phyloP scores from a whole-genome alignment of 2,888 invertebrate genomes.

The Rutpela maculata region DNA sequence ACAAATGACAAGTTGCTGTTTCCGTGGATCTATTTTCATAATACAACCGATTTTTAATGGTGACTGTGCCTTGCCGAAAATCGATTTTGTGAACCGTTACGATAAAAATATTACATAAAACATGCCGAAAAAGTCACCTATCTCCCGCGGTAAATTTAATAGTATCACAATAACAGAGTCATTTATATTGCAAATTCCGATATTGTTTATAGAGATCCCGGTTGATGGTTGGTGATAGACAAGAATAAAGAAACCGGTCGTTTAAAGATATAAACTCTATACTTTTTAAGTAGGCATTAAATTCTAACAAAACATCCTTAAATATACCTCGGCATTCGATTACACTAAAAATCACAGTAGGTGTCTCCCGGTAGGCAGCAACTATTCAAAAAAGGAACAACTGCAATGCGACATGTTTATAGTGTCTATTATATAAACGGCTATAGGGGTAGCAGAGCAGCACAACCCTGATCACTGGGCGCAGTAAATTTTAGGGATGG shows the following conservation, averaged over 20 bases:
- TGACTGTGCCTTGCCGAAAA: too few relatives aligned
- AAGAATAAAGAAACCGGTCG: not conserved
- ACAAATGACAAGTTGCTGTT: too few relatives aligned
- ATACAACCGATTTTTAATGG: too few relatives aligned
- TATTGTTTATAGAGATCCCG: too few relatives aligned
- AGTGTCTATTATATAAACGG: conserved; percentile 15
- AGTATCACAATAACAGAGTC: too few relatives aligned
- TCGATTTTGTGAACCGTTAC: too few relatives aligned
- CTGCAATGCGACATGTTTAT: conserved; percentile 43
- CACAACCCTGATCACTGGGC: conserved; percentile 32
- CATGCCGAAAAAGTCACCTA: too few relatives aligned
- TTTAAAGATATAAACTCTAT: not conserved
- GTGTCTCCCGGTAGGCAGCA: conserved; percentile 12
- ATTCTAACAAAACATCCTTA: not conserved
- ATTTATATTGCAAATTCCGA: too few relatives aligned
- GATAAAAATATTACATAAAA: too few relatives aligned
- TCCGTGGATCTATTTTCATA: too few relatives aligned
- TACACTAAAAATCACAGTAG: conserved; percentile 36
- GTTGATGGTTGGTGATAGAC: too few relatives aligned
- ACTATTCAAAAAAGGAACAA: conserved; percentile 29
- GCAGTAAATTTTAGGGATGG: conserved; percentile 46
- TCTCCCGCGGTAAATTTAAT: too few relatives aligned
- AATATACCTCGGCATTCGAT: conserved; percentile 15
- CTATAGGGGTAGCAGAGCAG: conserved; percentile 28
- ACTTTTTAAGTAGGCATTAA: not conserved